phyloP scores from a whole-genome alignment of 2,888 invertebrate species.

The Merodon equestris region DNA sequence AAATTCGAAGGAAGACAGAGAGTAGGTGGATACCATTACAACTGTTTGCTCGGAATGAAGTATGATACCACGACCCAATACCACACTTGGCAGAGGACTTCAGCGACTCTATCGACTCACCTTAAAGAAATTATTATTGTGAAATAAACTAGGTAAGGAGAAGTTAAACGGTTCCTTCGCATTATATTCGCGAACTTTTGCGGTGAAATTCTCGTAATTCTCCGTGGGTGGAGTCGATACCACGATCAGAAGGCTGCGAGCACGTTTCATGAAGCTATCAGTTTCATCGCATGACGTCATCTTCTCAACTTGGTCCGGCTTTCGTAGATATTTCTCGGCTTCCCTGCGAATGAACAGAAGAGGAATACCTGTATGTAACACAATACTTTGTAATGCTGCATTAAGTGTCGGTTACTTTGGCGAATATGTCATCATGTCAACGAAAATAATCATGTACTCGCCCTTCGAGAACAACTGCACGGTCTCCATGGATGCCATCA shows the following conservation, averaged over 20 bases:
- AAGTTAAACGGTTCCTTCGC: slow-evolving; percentile 90
- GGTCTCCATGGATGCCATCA: slow-evolving; percentile 95
- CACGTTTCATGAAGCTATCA: slow-evolving; percentile 81
- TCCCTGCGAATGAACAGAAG: slow-evolving; percentile 79
- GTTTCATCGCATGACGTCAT: slow-evolving; percentile 82
- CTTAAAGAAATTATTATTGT: slow-evolving; percentile 79
- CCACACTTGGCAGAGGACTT: no score
- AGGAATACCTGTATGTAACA: no score
- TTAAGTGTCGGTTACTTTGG: slow-evolving; percentile 78
- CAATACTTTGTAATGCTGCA: no score
- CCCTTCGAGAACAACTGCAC: slow-evolving; percentile 92
- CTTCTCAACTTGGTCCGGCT: slow-evolving; percentile 81
- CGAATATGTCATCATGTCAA: slow-evolving; percentile 94
- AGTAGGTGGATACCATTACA: slow-evolving; percentile 19
- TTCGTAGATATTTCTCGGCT: slow-evolving; percentile 89
- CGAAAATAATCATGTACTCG: slow-evolving; percentile 96
- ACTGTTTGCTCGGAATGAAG: slow-evolving; percentile 47
- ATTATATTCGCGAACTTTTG: slow-evolving; percentile 89
- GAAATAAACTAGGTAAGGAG: slow-evolving; percentile 82
- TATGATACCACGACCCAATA: slow-evolving; percentile 26
- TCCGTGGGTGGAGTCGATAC: slow-evolving; percentile 90
- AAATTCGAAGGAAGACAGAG: background rate
- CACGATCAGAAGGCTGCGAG: slow-evolving; percentile 91
- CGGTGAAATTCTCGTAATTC: slow-evolving; percentile 87
- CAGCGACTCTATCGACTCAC: slow-evolving; percentile 74